A percentile compares a stretch with the other conserved stretches of the same genome.
Evolutionary conservation across 1,140 invertebrate genomes (phyloP).

Genomic region (Pantala flavescens): DNA sequence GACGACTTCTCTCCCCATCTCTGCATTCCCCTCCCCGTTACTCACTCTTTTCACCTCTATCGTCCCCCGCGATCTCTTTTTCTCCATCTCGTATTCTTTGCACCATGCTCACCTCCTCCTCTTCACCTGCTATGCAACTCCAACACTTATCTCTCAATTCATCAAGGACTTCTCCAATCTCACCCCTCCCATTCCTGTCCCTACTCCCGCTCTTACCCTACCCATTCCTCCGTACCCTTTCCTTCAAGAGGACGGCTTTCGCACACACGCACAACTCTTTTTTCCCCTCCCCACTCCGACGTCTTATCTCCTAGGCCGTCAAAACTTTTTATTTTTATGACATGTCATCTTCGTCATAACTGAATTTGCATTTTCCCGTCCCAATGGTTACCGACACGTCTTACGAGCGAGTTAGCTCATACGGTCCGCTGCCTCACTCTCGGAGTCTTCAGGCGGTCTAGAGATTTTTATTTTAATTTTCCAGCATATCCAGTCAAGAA

Average conservation of each 20-base stretch:
- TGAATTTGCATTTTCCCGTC: slow-evolving; percentile 9
- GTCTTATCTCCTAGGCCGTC: neutral
- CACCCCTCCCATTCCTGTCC: neutral
- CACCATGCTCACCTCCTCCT: neutral
- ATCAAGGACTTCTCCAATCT: neutral
- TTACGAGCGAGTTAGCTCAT: neutral
- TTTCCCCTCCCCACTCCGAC: neutral
- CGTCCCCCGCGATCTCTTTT: slow-evolving; percentile 6
- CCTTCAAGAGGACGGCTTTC: neutral
- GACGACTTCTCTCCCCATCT: neutral
- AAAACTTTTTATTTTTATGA: neutral
- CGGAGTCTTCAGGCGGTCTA: neutral
- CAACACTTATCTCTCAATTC: neutral
- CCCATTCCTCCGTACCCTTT: neutral
- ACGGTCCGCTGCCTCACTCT: neutral
- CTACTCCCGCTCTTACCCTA: neutral
- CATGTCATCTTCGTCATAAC: slow-evolving; percentile 5
- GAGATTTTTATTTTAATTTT: too few species aligned
- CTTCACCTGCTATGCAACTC: slow-evolving; percentile 4
- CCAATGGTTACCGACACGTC: neutral
- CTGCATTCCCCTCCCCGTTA: neutral
- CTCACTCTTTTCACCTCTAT: neutral
- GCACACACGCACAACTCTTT: neutral
- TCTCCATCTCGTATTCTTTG: slow-evolving; percentile 9
- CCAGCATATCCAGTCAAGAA: too few species aligned